Base-by-base conservation (phyloP, 1,140 invertebrate species). In the Eueides isabella region DNA sequence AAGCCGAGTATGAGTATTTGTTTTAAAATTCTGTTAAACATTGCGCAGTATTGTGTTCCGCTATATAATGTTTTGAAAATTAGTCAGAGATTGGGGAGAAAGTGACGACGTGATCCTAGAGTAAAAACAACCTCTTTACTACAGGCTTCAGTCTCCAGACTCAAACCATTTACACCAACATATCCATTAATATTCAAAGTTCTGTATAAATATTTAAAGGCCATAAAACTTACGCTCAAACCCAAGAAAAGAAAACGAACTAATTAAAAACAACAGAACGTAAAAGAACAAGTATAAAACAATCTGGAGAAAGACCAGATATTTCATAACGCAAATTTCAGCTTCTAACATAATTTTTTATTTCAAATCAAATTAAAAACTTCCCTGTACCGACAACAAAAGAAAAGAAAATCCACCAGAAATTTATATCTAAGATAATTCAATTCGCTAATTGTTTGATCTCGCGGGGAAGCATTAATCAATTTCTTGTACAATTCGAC, bases 361-460 rank as follows among this genome's bases (percentile, higher is more conserved):
- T 79, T 55, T 72, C 69, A 68, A 78, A 80, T 71, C 64, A 75
- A 74, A 76, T 77, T 68, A 68, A 70, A 74, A 80, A 82, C 75
- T 79, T 77, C 73, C 38, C 69, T 41, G 61, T 67, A 66, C 64
- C 76, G 68, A 79, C 75, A 80, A 75, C 74, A 72, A 79, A 38
- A 38, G 35, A 38, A 38, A 38, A 73, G 61, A 68, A 68, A 75
- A 75, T 65, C 33, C 28, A 72, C 61, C 38, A 75, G 69, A 76
- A 83, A 83, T 79, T 83, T 79, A 79, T 81, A 76, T 84, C 75
- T 77, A 64, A 78, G 75, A 84, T 88, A 88, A 90, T 89, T 84
- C 76, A 85, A 89, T 90, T 85, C 78, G 73, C 81, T 87, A 90
- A 89, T 90, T 90, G 85, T 89, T 86, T 86, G 85, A 88, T 87